Percentiles rank a stretch among this genome's conserved stretches.
These are phyloP conservation scores for Paraplagusia blochii DNA, from an alignment of 2,113 vertebrate genomes.

Conservation along the genomic window DNA sequence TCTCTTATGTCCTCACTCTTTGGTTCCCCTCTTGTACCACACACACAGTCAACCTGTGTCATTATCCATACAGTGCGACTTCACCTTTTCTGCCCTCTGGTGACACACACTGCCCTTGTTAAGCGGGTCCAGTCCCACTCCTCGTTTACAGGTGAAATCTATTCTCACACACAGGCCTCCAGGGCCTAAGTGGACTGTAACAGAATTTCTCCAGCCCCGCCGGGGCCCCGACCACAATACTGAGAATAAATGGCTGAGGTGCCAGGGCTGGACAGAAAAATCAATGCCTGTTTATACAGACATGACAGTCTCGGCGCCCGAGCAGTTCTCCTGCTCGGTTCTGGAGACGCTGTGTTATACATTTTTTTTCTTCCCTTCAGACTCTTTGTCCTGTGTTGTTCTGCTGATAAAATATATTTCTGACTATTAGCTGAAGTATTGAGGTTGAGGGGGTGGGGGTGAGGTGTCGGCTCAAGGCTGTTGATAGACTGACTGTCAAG, in stretches of 20 bases:
- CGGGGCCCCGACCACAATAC: constrained; percentile 96
- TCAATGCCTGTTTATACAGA: constrained; percentile 99
- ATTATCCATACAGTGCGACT: constrained; percentile 63
- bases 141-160: constrained; percentile 97
- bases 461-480: constrained; percentile 41
- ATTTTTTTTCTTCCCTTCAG: constrained; percentile 9
- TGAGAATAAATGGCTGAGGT: constrained; percentile 99
- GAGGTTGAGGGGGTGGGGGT: constrained; percentile 15
- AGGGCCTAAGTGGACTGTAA: constrained; percentile 93
- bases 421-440: constrained; percentile 30
- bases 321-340: constrained; percentile 70
- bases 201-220: constrained; percentile 98
- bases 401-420: constrained; percentile 59
- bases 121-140: constrained; percentile 83
- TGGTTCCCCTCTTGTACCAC: constrained; percentile 15
- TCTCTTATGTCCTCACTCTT: constrained; percentile 4
- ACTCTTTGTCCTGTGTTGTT: constrained; percentile 35
- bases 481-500: constrained; percentile 52
- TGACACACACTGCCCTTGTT: constrained; percentile 90
- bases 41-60: constrained; percentile 29
- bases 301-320: constrained; percentile 86
- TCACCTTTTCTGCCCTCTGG: constrained; percentile 65
- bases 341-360: constrained; percentile 59
- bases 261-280: constrained; percentile 98
- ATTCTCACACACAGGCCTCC: constrained; percentile 97